Conservation (phyloP, 2,888 invertebrate species). For the Tineola bisselliella region DNA sequence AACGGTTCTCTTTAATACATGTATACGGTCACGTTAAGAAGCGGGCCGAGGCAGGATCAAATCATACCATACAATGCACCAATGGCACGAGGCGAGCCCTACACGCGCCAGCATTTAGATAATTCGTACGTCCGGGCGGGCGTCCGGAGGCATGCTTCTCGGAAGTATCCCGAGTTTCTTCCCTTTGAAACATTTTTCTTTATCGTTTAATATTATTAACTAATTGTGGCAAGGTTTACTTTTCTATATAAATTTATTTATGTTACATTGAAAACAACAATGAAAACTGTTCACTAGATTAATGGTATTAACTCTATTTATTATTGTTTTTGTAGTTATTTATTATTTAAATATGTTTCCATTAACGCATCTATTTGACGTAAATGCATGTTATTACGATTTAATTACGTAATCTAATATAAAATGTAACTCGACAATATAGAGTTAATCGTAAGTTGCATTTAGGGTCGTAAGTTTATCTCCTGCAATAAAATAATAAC, state of each 20-base stretch:
- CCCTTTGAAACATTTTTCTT: not conserved
- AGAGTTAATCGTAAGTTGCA: not conserved
- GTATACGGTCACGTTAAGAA: not conserved
- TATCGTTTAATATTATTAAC: not conserved
- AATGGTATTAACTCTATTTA: no score
- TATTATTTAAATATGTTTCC: no score
- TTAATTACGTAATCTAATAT: no score
- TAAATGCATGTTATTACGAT: no score
- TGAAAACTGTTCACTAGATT: no score
- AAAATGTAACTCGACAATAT: no score
- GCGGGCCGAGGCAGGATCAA: not conserved
- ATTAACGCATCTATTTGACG: no score
- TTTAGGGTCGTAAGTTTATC: not conserved
- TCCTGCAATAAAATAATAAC: not conserved
- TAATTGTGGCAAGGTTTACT: no score
- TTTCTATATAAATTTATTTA: no score
- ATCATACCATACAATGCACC: constrained; percentile 4
- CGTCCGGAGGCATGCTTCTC: not conserved
- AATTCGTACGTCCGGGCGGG: not conserved
- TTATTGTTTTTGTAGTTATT: no score
- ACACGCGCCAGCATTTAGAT: not conserved
- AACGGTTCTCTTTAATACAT: not conserved
- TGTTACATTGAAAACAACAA: no score
- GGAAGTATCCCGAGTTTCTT: not conserved
- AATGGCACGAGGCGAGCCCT: constrained; percentile 1